Base-by-base conservation (phyloP, 23 tunicate genomes). In the Oikopleura dioica region DNA sequence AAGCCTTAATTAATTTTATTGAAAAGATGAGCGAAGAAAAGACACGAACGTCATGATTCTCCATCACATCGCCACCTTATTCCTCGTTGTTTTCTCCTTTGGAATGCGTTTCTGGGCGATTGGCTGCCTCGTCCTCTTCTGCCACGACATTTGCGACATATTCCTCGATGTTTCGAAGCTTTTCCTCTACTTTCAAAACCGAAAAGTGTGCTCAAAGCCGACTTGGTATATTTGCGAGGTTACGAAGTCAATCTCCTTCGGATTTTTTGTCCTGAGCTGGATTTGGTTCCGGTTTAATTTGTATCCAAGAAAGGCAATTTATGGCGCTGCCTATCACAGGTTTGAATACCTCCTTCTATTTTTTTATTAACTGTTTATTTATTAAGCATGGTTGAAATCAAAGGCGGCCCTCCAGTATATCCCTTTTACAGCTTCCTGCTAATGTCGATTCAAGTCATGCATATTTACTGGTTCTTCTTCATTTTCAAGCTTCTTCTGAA, bases 81-180 rank as follows among this genome's bases (percentile, higher is more conserved):
- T 63, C 33, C 72, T 63, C 5, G 33, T 63, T 21, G 16, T 28
- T 2, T 63, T 63, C 72, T 63, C 72, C 33, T 31, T 63, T 28
- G 72, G 72, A 4, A 63, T 63, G 72, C 72, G 72, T 24, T 63
- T 63, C 26, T 63, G 72, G 72, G 72, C 72, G 29, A 63, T 63
- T 63, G 72, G 72, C 26, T 63, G 72, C 72, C 33, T 63, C 29
- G 72, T 63, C 33, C 33, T 63, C 16, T 63, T 63, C 33, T 63
- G 72, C 26, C 72, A 63, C 26, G 72, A 63, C 33, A 28, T 63
- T 23, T 63, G 72, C 72, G 72, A 63, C 33, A 63, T 63, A 12
- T 63, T 63, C 33, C 72, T 63, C 26, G 72, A 63, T 31, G 2
- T 63, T 23, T 63, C 72, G 33, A 63, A 63, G 26, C 16, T 63